phyloP scores from a whole-genome alignment of 1,140 invertebrate genomes.

The Nasonia vitripennis region DNA sequence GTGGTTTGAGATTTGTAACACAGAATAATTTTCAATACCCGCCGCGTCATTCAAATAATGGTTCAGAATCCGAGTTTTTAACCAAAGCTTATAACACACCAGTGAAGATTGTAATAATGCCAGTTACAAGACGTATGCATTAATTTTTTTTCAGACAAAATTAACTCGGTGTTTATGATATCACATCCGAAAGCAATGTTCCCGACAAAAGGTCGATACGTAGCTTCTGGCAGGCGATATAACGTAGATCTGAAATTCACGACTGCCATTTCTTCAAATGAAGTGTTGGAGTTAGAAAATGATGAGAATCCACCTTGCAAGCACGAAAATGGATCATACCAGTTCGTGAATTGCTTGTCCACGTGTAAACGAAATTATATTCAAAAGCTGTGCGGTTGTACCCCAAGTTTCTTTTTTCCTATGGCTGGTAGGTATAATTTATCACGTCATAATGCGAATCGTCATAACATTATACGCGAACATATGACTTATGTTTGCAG shows the following conservation, averaged over 20 bases:
- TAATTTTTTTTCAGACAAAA: not conserved
- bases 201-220: not conserved
- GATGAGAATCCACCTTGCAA: not conserved
- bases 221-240: not conserved
- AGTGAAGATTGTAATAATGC: too few relatives aligned
- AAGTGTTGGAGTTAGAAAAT: slow-evolving; percentile 14
- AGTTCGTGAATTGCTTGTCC: not conserved
- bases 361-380: not conserved
- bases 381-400: not conserved
- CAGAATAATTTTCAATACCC: not conserved
- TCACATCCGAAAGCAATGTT: not conserved
- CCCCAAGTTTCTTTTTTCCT: not conserved
- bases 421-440: not conserved
- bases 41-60: not conserved
- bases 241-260: slow-evolving; percentile 4
- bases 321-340: slow-evolving; percentile 16
- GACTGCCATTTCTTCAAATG: not conserved
- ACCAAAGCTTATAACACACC: not conserved
- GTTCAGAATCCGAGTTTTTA: not conserved
- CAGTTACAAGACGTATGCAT: not conserved
- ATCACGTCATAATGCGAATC: not conserved
- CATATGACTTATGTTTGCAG: not conserved
- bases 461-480: not conserved
- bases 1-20: not conserved
- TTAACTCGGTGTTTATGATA: not conserved